These are phyloP conservation scores for Orthosia incerta DNA, from an alignment of 2,888 invertebrate species.

Conservation along the genomic window DNA sequence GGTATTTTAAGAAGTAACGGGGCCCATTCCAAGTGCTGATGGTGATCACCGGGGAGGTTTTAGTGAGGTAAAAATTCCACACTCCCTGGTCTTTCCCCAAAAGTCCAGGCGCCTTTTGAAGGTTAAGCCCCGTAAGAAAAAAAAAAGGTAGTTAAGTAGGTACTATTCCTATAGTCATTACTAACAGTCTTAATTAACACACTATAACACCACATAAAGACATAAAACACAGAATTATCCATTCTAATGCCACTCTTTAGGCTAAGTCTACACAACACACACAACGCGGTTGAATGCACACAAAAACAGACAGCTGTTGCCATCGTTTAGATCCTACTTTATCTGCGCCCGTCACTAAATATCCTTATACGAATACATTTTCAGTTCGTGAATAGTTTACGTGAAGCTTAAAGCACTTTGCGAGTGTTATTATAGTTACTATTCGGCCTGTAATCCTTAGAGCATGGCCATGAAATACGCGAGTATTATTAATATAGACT, in stretches of 20 bases:
- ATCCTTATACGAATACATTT: conserved; percentile 56
- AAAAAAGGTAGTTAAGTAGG: too few species aligned
- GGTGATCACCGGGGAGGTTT: too few species aligned
- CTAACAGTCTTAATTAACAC: background rate
- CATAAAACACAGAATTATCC: background rate
- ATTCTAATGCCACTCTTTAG: conserved; percentile 4
- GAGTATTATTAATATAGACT: background rate
- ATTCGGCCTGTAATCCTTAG: conserved; percentile 42
- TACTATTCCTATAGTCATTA: background rate
- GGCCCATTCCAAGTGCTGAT: too few species aligned
- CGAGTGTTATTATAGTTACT: conserved; percentile 55
- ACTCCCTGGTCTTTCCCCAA: too few species aligned
- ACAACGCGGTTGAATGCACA: background rate
- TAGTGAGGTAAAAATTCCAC: too few species aligned
- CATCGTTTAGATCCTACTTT: conserved; percentile 40
- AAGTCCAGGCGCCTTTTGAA: too few species aligned
- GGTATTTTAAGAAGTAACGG: too few species aligned
- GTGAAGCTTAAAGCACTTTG: conserved; percentile 54
- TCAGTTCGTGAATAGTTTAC: conserved; percentile 65
- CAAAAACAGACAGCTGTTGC: conserved; percentile 4
- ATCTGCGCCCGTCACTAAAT: conserved; percentile 53
- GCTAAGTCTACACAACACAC: conserved; percentile 11
- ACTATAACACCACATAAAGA: background rate
- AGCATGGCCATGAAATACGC: conserved; percentile 28
- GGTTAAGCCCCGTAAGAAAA: too few species aligned